These are phyloP conservation scores for Rhagonycha fulva DNA, from an alignment of 2,888 invertebrate species.

Conservation along the genomic window DNA sequence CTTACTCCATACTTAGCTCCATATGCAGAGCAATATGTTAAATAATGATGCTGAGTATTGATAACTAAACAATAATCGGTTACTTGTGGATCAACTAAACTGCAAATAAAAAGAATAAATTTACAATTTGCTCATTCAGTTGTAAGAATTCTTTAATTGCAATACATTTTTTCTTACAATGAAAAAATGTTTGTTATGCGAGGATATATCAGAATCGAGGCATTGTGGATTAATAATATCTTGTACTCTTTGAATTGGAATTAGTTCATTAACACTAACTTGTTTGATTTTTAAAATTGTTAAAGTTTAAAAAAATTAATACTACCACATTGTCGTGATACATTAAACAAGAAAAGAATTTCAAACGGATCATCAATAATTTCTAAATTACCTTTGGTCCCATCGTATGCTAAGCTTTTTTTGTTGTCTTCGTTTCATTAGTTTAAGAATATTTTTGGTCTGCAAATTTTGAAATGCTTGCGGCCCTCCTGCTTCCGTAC, in stretches of 20 bases:
- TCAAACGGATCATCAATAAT: not conserved
- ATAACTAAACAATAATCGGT: constrained; percentile 60
- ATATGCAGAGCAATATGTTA: constrained; percentile 58
- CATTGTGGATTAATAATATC: constrained; percentile 25
- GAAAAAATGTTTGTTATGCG: not conserved
- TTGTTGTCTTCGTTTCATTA: constrained; percentile 44
- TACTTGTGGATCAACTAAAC: constrained; percentile 57
- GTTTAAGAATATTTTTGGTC: constrained; percentile 38
- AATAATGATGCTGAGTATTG: constrained; percentile 54
- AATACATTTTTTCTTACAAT: not conserved
- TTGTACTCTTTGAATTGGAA: constrained; percentile 38
- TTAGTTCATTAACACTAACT: constrained; percentile 32
- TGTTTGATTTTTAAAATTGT: constrained; percentile 22
- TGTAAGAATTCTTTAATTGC: not conserved
- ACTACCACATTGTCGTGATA: not conserved
- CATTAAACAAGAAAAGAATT: not conserved
- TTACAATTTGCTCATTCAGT: not conserved
- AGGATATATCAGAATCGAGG: not conserved
- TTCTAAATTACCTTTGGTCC: constrained; percentile 48
- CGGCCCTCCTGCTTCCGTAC: constrained; percentile 50
- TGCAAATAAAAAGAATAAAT: constrained; percentile 38
- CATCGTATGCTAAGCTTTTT: constrained; percentile 48
- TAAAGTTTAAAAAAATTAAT: not conserved
- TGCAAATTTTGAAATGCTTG: constrained; percentile 42
- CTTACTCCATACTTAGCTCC: constrained; percentile 42